A percentile compares a stretch with the other conserved stretches of the same genome.
Conservation (phyloP, 2,797 vertebrate species). For the Eulemur coronatus region DNA sequence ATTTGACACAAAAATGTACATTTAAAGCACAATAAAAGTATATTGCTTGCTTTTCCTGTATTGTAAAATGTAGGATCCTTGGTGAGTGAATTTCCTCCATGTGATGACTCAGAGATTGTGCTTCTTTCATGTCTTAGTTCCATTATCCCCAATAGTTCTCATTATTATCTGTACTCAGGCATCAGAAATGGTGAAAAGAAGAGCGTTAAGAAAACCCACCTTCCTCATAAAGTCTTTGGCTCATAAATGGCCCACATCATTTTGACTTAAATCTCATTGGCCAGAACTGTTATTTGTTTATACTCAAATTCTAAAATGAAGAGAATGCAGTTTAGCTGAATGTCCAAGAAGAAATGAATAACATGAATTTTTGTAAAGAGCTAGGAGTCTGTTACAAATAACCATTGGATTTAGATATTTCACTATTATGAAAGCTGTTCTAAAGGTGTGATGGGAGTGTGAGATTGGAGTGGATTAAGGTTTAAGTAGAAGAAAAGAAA, state of each 20-base stretch:
- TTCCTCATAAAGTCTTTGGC: neutral
- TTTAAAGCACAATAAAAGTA: neutral
- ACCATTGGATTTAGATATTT: neutral
- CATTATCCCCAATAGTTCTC: neutral
- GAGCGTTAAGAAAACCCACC: fast-evolving
- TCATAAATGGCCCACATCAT: neutral
- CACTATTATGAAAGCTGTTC: neutral
- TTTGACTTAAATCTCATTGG: neutral
- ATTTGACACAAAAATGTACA: neutral
- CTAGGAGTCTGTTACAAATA: neutral
- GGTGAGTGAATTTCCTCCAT: too few species aligned
- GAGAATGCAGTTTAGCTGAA: neutral
- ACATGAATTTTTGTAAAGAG: neutral
- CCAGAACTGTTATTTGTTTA: neutral
- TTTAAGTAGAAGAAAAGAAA: neutral
- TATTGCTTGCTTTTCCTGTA: too few species aligned
- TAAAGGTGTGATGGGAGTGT: neutral
- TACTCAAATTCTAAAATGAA: neutral
- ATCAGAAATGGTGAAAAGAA: neutral
- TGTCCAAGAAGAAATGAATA: neutral
- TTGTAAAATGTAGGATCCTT: too few species aligned
- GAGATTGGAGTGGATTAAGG: neutral
- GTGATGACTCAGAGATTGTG: too few species aligned
- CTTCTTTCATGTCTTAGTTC: neutral
- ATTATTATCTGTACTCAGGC: neutral